Base-by-base conservation (phyloP, 2,113 vertebrate genomes). In the Actenoides hombroni region DNA sequence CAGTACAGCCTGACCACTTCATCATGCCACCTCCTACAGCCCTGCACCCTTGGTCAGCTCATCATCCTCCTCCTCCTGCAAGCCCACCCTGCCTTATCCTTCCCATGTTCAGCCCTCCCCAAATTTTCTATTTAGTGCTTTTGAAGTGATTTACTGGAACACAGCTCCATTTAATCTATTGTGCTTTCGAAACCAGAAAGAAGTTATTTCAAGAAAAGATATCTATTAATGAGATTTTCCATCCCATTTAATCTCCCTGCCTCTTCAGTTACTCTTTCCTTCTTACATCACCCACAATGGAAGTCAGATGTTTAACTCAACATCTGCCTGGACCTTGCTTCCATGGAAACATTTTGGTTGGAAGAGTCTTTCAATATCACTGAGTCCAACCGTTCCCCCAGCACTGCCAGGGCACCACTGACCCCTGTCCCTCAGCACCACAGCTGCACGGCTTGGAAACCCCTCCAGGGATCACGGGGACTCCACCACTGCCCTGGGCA, bases 11-110 rank as follows among this genome's bases (percentile, higher is more conserved):
- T 3, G 5, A 31, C 9, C 6, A 1, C 10, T 17, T 31, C 88
- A 11, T 13, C 21, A 9, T 9, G 0, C 25, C 64, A 63, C 1
- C 29, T 39, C 28, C 68, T 5, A 2, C 40, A 20, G 29, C 61
- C 44, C 61, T 24, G 40, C 1, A 0, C 16, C 28, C 39, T 0
- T 1, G 21, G 11, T 2, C 23, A 2, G 7, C 31, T 10, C 14
- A 8, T 11, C 14, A 8, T 11, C 33, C 1, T 8, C 13, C 1
- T 5, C 59, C 24, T n/a, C 18, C 65, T 16, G 7, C 2, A 9
- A 63, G 37, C 42, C 46, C 11, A 6, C 5, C 19, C 54, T 29
- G 28, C 28, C 28, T 48, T 40, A 2, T 6, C 25, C 37, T 12
- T 48, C 28, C 33, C 31, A 16, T 5, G 2, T 13, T 4, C 10